Conservation (phyloP, 1,140 invertebrate genomes). For the Cylas formicarius region DNA sequence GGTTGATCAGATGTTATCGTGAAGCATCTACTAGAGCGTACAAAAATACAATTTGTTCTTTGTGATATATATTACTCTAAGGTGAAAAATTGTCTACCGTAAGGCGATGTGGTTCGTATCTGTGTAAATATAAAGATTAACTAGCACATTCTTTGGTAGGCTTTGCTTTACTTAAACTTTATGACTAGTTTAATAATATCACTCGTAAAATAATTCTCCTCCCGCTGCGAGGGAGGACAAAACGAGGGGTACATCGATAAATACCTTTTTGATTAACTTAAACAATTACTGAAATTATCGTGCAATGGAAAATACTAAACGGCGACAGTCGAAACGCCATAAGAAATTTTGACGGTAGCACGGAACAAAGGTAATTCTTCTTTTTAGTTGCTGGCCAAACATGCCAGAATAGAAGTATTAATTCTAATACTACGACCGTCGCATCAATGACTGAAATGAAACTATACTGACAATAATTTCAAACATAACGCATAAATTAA, state of each 20-base stretch:
- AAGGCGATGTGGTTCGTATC: constrained; percentile 30
- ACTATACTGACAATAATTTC: constrained; percentile 27
- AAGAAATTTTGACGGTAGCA: constrained; percentile 1
- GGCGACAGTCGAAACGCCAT: not conserved
- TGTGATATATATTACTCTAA: too few species aligned
- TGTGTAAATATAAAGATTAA: constrained; percentile 36
- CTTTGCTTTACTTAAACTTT: constrained; percentile 33
- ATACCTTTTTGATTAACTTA: constrained; percentile 9
- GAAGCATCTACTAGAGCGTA: too few species aligned
- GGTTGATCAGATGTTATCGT: too few species aligned
- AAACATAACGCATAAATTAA: constrained; percentile 23
- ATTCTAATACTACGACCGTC: not conserved
- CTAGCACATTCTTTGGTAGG: constrained; percentile 41
- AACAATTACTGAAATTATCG: constrained; percentile 9
- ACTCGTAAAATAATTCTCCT: constrained; percentile 31
- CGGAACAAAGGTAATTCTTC: constrained; percentile 13
- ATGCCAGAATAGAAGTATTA: too few species aligned
- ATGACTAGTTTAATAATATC: constrained; percentile 41
- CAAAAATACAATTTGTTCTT: too few species aligned
- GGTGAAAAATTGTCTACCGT: constrained; percentile 31
- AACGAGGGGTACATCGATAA: constrained; percentile 11
- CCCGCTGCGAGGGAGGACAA: constrained; percentile 1
- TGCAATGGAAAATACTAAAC: constrained; percentile 8
- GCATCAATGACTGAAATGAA: not conserved
- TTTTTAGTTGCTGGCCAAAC: too few species aligned